Conservation (phyloP, 2,888 invertebrate genomes). For the Venusia cambrica region DNA sequence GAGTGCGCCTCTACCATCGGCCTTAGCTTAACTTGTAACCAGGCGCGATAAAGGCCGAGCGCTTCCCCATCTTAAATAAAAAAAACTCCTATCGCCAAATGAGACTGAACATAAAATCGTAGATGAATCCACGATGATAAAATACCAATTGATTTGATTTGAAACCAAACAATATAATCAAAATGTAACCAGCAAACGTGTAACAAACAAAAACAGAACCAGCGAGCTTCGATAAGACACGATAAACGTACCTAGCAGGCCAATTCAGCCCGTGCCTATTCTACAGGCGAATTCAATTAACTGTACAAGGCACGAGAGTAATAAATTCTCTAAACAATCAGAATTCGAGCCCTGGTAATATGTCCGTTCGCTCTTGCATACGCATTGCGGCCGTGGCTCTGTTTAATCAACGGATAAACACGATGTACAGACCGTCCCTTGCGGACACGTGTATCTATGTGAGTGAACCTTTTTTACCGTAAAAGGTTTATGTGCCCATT, state of each 20-base stretch:
- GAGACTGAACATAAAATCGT: too few species aligned
- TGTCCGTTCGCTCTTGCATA: slow-evolving; percentile 74
- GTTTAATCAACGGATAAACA: slow-evolving; percentile 79
- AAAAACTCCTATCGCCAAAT: too few species aligned
- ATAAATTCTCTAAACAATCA: slow-evolving; percentile 82
- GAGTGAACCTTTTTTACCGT: slow-evolving; percentile 42
- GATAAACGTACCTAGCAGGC: slow-evolving; percentile 64
- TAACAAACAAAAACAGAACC: slow-evolving; percentile 52
- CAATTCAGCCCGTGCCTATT: slow-evolving; percentile 72
- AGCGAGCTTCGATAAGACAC: slow-evolving; percentile 55
- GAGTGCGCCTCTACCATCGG: too few species aligned
- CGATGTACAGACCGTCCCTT: slow-evolving; percentile 52
- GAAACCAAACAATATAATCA: slow-evolving; percentile 20
- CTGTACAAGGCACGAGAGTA: slow-evolving; percentile 78
- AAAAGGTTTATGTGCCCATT: slow-evolving; percentile 62
- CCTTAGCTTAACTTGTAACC: too few species aligned
- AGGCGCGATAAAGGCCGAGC: too few species aligned
- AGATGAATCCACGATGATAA: too few species aligned
- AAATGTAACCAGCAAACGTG: slow-evolving; percentile 35
- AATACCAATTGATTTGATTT: slow-evolving; percentile 6
- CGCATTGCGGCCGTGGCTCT: slow-evolving; percentile 74
- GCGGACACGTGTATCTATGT: slow-evolving; percentile 57
- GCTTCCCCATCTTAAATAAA: too few species aligned
- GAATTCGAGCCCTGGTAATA: slow-evolving; percentile 79
- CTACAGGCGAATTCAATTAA: slow-evolving; percentile 80